phyloP scores from a whole-genome alignment of 2,113 vertebrate species.

The Paralichthys olivaceus region DNA sequence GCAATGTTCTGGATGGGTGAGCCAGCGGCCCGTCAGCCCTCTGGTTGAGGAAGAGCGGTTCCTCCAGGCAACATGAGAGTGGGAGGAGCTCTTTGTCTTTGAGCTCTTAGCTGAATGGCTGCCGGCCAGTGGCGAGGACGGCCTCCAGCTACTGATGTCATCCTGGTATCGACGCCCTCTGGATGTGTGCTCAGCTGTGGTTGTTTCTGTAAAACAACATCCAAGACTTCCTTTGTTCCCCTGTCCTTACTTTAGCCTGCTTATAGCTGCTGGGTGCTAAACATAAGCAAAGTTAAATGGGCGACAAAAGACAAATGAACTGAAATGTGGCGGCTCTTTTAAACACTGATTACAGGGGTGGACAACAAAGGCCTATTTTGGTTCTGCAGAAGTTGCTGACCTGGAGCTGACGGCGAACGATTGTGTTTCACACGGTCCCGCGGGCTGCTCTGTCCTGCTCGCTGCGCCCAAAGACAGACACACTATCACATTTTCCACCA shows the following conservation, averaged over 20 bases:
- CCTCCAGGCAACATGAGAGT: slow-evolving; percentile 47
- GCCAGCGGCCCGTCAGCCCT: slow-evolving; percentile 60
- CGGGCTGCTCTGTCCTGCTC: slow-evolving; percentile 57
- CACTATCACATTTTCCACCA: slow-evolving; percentile 61
- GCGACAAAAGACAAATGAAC: slow-evolving; percentile 6
- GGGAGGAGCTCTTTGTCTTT: slow-evolving; percentile 53
- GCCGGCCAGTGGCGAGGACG: slow-evolving; percentile 48
- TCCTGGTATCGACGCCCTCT: slow-evolving; percentile 63
- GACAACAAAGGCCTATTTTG: slow-evolving; percentile 63
- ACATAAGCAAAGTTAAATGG: slow-evolving; percentile 27
- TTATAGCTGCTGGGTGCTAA: background rate
- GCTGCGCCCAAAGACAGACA: slow-evolving; percentile 40
- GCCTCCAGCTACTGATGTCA: slow-evolving; percentile 72
- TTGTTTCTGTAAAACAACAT: slow-evolving; percentile 47
- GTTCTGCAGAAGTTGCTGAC: slow-evolving; percentile 71
- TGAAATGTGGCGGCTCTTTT: slow-evolving; percentile 25
- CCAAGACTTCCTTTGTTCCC: slow-evolving; percentile 9
- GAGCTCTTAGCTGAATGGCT: slow-evolving; percentile 50
- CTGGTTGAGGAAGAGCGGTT: slow-evolving; percentile 17
- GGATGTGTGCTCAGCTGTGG: slow-evolving; percentile 38
- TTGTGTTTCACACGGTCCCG: slow-evolving; percentile 80
- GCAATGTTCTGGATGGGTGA: slow-evolving; percentile 67
- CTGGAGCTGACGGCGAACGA: slow-evolving; percentile 72
- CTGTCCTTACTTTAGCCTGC: slow-evolving; percentile 28
- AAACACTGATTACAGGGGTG: slow-evolving; percentile 54